Base-by-base conservation (phyloP, 2,797 vertebrate species). In the Onychomys arenicola region DNA sequence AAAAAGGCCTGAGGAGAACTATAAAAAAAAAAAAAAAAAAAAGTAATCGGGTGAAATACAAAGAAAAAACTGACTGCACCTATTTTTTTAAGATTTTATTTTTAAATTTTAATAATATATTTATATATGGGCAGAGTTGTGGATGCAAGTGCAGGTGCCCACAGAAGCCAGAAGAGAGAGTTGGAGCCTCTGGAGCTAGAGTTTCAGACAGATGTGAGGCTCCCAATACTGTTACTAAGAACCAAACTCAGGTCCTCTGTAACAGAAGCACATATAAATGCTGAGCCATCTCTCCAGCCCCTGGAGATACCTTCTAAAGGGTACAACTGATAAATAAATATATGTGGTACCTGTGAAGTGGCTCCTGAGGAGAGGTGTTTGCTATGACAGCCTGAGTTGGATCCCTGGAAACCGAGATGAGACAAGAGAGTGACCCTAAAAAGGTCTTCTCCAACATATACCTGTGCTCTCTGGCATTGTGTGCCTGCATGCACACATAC, bases 41-140 rank as follows among this genome's bases (percentile, higher is more conserved):
- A 65, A 67, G 7, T 65, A 49, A 82, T 65, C 57, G 73, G 29
- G 19, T 65, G 5, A 89, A 88, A 55, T 55, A 43, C 78, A 89
- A 83, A 71, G 61, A 69, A 93, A 93, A 55, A 90, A 73, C 6
- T 67, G 34, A 93, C 71, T 91, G 6, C 55, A 95, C 84, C 57
- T 25, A 78, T 19, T 17, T 69, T 63, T 55, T 78, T 57, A 14
- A 37, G 52, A 81, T 81, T 81, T 57, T 59, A 59, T 57, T 59
- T 37, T 81, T 32, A 69, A 91, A 7, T 75, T 69, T 80, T 78
- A 19, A 78, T 65, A 32, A 34, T 59, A 1, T 34, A 67, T 34
- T 16, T 34, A 16, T 65, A 32, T 65, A 34, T 14, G 14, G 13
- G 12, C 6, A n/a, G 32, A 32, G 63, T 34, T 78, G 8, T 78